Conservation (phyloP, 2,888 invertebrate species). For the Ptycholaimellus sp. region DNA sequence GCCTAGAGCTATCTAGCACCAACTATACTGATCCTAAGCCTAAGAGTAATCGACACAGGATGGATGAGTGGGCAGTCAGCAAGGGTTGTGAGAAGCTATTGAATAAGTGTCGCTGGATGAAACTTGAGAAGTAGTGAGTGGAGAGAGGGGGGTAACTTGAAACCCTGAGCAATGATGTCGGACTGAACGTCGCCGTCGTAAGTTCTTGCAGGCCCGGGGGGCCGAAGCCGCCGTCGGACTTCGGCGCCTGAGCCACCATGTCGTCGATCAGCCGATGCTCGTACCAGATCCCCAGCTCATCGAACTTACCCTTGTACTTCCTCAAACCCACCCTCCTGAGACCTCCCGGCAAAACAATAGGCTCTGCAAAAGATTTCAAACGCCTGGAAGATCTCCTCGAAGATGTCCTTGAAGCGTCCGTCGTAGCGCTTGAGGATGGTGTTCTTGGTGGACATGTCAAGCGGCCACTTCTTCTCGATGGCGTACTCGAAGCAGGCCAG, state of each 20-base stretch:
- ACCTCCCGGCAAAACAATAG: not conserved
- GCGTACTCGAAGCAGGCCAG: slow-evolving; percentile 68
- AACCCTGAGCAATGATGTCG: slow-evolving; percentile 53
- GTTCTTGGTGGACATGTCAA: slow-evolving; percentile 60
- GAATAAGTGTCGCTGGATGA: not conserved
- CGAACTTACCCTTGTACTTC: slow-evolving; percentile 48
- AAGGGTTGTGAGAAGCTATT: not conserved
- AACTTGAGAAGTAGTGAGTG: not conserved
- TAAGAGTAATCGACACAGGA: not conserved
- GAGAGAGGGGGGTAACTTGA: no score
- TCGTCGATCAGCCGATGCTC: slow-evolving; percentile 73
- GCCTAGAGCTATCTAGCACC: not conserved
- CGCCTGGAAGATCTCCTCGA: slow-evolving; percentile 61
- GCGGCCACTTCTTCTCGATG: slow-evolving; percentile 55
- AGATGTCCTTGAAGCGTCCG: slow-evolving; percentile 70
- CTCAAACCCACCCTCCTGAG: slow-evolving; percentile 7
- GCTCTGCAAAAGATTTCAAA: not conserved
- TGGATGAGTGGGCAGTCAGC: not conserved
- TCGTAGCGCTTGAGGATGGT: slow-evolving; percentile 68
- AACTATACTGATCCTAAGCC: not conserved
- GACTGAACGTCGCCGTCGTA: slow-evolving; percentile 67
- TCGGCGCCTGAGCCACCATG: slow-evolving; percentile 40
- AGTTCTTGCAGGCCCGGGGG: slow-evolving; percentile 78
- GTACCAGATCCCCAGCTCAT: slow-evolving; percentile 57
- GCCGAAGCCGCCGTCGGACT: slow-evolving; percentile 41